Evolutionary conservation across 2,888 invertebrate genomes (phyloP).

Genomic region (Euphydryas editha): DNA sequence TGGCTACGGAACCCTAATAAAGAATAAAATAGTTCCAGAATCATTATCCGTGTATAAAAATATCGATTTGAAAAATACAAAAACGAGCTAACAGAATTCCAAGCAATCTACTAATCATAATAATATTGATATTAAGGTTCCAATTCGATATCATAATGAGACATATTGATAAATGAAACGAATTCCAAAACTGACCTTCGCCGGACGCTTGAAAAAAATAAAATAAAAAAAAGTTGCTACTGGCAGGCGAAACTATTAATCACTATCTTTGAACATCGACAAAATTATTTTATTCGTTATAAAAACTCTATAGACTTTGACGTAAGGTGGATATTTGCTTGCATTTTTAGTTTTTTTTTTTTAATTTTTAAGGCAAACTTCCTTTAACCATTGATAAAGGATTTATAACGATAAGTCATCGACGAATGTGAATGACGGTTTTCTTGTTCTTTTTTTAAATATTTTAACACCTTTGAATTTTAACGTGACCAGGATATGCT

Average conservation of each 20-base stretch:
- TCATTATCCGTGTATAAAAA: background rate
- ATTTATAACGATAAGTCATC: constrained; percentile 41
- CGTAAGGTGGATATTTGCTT: constrained; percentile 30
- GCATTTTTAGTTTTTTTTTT: constrained; percentile 3
- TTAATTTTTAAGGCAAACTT: constrained; percentile 36
- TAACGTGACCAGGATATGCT: constrained; percentile 7
- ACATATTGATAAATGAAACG: constrained; percentile 68
- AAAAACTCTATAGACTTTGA: constrained; percentile 26
- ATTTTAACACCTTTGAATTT: constrained; percentile 26
- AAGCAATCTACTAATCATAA: constrained; percentile 34
- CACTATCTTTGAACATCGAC: constrained; percentile 62
- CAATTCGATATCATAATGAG: constrained; percentile 60
- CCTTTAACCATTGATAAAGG: constrained; percentile 46
- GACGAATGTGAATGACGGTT: constrained; percentile 46
- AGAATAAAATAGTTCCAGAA: too few relatives aligned
- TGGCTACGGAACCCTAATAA: too few relatives aligned
- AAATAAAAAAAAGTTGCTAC: constrained; percentile 57
- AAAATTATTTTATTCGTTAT: constrained; percentile 29
- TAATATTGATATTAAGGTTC: constrained; percentile 67
- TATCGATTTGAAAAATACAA: background rate
- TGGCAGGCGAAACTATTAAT: constrained; percentile 71
- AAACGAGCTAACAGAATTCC: background rate
- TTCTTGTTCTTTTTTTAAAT: constrained; percentile 32
- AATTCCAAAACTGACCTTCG: constrained; percentile 60
- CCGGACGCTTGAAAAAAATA: constrained; percentile 59